These are phyloP conservation scores for Pogona vitticeps DNA, from an alignment of 2,113 vertebrate species.

Conservation along the genomic window DNA sequence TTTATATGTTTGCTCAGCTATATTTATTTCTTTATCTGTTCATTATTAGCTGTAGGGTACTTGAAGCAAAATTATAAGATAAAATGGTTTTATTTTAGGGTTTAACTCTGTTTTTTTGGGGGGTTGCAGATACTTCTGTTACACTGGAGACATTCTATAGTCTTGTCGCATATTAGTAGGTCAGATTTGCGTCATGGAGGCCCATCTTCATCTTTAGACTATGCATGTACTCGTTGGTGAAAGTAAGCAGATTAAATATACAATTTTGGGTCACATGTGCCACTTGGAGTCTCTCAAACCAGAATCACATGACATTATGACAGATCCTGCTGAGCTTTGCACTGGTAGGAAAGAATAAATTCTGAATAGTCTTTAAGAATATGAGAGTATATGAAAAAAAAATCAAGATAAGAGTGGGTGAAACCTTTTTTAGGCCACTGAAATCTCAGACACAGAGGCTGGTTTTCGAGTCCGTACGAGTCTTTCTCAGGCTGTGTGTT, in stretches of 20 bases:
- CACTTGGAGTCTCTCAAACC: neutral
- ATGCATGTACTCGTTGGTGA: neutral
- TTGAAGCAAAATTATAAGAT: neutral
- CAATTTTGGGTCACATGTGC: neutral
- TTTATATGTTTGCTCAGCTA: neutral
- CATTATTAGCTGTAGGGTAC: neutral
- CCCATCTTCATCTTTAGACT: neutral
- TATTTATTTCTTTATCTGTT: neutral
- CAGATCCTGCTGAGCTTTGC: neutral
- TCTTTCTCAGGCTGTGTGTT: no score
- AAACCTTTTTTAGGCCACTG: no score
- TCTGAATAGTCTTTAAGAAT: neutral
- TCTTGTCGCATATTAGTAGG: neutral
- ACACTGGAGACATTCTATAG: neutral
- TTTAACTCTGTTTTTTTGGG: neutral
- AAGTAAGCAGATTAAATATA: neutral
- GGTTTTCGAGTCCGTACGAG: no score
- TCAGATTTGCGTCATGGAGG: neutral
- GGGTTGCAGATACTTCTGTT: neutral
- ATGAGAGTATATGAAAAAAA: neutral
- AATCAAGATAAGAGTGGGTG: no score
- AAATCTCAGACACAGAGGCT: no score
- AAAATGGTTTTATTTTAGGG: neutral
- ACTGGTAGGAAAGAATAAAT: neutral
- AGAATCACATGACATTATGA: neutral